phyloP scores from a whole-genome alignment of 2,113 vertebrate species.

The Dipodomys stephensi region DNA sequence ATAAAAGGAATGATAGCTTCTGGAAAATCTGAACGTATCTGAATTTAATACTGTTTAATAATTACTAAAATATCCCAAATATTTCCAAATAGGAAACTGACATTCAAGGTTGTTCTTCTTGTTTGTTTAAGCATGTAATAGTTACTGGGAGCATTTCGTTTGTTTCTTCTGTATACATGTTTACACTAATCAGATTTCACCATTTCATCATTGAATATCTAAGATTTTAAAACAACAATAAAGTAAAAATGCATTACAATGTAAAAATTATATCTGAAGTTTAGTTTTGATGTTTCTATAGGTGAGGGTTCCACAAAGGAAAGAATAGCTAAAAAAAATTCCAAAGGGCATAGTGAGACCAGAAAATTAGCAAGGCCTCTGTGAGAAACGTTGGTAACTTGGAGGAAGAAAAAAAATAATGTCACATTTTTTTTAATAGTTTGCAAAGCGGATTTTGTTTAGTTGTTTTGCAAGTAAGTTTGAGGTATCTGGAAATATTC shows the following conservation, averaged over 20 bases:
- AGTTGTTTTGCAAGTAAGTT: conserved; percentile 26
- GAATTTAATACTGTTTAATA: neutral
- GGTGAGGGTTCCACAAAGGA: neutral
- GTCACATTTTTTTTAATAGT: neutral
- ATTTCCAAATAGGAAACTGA: neutral
- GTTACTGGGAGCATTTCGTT: too few species aligned
- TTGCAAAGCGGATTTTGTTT: conserved; percentile 39
- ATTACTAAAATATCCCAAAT: neutral
- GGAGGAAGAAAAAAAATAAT: conserved; percentile 38
- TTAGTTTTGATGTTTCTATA: neutral
- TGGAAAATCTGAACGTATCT: conserved; percentile 9
- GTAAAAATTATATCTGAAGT: conserved; percentile 14
- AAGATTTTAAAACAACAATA: neutral
- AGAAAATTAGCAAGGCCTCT: neutral
- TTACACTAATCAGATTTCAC: too few species aligned
- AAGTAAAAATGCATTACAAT: neutral
- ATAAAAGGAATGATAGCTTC: neutral
- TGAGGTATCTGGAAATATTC: neutral
- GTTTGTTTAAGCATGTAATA: too few species aligned
- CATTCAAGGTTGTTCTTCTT: neutral
- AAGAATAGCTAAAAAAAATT: neutral
- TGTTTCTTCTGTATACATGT: too few species aligned
- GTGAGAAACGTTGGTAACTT: neutral
- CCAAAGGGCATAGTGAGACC: neutral
- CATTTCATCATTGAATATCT: too few species aligned